A percentile compares a stretch with the other conserved stretches of the same genome.
These are phyloP conservation scores for Dryobates pubescens DNA, from an alignment of 2,797 vertebrate genomes.

Conservation along the genomic window DNA sequence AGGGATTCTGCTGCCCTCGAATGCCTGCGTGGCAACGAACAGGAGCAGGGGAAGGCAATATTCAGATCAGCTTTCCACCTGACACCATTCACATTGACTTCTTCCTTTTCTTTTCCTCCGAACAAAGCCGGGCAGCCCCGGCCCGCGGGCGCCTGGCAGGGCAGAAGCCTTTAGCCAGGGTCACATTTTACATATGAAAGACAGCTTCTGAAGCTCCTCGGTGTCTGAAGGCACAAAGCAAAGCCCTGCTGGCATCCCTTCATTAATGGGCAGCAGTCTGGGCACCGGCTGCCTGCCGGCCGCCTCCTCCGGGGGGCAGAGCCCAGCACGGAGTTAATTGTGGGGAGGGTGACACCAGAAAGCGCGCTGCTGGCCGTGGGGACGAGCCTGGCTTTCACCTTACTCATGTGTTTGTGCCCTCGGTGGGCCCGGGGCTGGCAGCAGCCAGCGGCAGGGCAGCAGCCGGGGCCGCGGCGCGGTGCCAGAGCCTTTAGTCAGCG, in stretches of 20 bases:
- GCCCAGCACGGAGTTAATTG: background rate
- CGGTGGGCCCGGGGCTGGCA: background rate
- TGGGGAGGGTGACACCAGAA: background rate
- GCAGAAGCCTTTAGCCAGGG: background rate
- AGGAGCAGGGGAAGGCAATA: background rate
- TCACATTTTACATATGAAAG: slow-evolving; percentile 56
- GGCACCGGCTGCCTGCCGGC: background rate
- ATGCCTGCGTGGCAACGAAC: background rate
- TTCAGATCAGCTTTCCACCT: background rate
- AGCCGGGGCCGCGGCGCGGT: background rate
- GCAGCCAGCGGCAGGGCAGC: background rate
- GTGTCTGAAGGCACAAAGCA: background rate
- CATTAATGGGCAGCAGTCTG: background rate
- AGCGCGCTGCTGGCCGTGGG: background rate
- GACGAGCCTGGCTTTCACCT: background rate
- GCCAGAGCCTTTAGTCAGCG: background rate
- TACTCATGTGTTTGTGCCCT: slow-evolving; percentile 35
- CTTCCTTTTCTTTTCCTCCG: background rate
- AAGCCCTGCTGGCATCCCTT: background rate
- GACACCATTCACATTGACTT: background rate
- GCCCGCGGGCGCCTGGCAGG: background rate
- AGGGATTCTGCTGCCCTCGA: background rate
- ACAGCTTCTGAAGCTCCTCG: background rate
- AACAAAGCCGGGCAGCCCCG: background rate
- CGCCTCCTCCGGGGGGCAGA: background rate